phyloP scores from a whole-genome alignment of 2,888 invertebrate species.

The Operophtera brumata region DNA sequence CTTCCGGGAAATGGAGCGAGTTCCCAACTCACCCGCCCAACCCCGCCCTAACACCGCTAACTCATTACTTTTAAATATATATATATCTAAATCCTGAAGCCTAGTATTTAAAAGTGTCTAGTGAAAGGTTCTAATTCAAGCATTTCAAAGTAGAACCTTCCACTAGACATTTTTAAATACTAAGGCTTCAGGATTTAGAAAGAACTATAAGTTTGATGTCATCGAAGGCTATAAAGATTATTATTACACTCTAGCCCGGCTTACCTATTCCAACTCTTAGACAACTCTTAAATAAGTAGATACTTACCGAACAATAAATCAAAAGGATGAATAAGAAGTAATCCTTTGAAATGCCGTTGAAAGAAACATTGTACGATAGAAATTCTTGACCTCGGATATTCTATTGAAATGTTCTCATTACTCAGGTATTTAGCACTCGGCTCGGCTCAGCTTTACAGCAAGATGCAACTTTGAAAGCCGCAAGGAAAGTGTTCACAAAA shows the following conservation, averaged over 20 bases:
- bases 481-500: conserved; percentile 64
- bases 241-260: conserved; percentile 7
- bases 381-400: conserved; percentile 62
- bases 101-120: conserved; percentile 3
- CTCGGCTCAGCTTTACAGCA: conserved; percentile 19
- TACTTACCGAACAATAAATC: conserved; percentile 48
- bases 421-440: conserved; percentile 36
- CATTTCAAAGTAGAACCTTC: too few relatives aligned
- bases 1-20: conserved; percentile 64
- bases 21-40: conserved; percentile 38
- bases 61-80: conserved; percentile 29
- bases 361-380: conserved; percentile 54
- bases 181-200: too few relatives aligned
- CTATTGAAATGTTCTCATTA: conserved; percentile 67
- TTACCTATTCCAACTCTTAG: not conserved
- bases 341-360: conserved; percentile 43
- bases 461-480: conserved; percentile 55
- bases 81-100: conserved; percentile 14
- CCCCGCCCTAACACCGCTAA: conserved; percentile 33
- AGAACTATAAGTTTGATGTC: not conserved
- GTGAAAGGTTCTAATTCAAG: not conserved
- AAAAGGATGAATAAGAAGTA: conserved; percentile 40
- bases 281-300: conserved; percentile 26
- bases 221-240: conserved; percentile 7
- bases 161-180: not conserved